phyloP scores from a whole-genome alignment of 2,888 invertebrate genomes.

The Myopa testacea region DNA sequence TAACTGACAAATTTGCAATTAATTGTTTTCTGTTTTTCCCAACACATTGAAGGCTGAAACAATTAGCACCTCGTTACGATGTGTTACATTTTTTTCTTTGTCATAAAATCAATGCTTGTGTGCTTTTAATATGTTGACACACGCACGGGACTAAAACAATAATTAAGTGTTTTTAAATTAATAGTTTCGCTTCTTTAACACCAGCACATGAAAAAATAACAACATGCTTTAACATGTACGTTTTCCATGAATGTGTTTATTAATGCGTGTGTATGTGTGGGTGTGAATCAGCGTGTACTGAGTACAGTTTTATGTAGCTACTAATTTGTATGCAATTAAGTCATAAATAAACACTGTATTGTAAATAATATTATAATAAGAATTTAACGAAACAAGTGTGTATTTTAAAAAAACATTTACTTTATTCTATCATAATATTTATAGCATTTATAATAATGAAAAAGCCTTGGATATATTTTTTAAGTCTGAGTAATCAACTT shows the following conservation, averaged over 20 bases:
- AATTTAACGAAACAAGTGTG: background rate
- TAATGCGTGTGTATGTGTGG: too few species aligned
- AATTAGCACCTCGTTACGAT: too few species aligned
- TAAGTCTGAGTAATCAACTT: too few species aligned
- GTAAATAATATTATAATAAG: too few species aligned
- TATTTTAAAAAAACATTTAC: background rate
- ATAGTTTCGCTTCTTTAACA: conserved; percentile 19
- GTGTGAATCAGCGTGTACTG: background rate
- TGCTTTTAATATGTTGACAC: conserved; percentile 10
- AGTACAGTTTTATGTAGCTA: conserved; percentile 10
- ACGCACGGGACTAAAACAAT: conserved; percentile 27
- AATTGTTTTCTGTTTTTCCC: too few species aligned
- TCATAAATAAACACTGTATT: conserved; percentile 13
- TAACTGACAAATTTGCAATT: too few species aligned
- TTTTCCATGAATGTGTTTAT: background rate
- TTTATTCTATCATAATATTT: background rate
- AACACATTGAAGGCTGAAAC: too few species aligned
- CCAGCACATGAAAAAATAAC: background rate
- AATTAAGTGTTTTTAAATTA: conserved; percentile 26
- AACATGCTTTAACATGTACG: conserved; percentile 2
- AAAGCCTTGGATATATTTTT: too few species aligned
- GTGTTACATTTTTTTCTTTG: too few species aligned
- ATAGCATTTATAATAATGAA: background rate
- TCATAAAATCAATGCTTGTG: background rate
- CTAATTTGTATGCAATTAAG: conserved; percentile 24